Evolutionary conservation across 2,797 vertebrate species (phyloP).

Genomic region (Manis crassicaudata): DNA sequence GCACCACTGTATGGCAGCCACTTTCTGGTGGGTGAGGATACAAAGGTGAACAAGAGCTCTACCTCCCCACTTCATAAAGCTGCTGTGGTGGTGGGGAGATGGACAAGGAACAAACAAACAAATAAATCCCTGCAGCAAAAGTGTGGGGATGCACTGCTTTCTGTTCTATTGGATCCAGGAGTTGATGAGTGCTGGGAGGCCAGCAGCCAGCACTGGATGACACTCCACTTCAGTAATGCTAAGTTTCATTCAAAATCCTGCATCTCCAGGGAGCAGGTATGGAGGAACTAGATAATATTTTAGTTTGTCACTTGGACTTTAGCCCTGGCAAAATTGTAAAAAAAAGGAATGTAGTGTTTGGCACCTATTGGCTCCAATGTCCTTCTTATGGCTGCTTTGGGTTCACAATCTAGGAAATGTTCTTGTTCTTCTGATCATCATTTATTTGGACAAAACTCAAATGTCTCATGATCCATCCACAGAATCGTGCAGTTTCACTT

Average conservation of each 20-base stretch:
- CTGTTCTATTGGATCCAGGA: neutral
- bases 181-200: neutral
- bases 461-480: neutral
- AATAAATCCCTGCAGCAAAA: neutral
- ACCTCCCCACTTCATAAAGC: neutral
- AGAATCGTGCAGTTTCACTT: neutral
- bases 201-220: too few relatives aligned
- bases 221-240: neutral
- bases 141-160: neutral
- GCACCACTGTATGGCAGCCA: neutral
- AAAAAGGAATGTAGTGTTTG: neutral
- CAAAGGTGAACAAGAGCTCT: neutral
- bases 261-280: neutral
- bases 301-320: neutral
- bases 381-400: neutral
- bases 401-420: neutral
- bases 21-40: neutral
- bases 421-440: neutral
- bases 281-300: neutral
- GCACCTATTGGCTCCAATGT: neutral
- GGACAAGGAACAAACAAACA: neutral
- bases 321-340: neutral
- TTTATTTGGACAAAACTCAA: neutral
- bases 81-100: neutral
- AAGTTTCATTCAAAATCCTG: neutral